Evolutionary conservation across 2,888 invertebrate genomes (phyloP), one percentile per base, ranked within the genome.

Genomic region (Epicampocera succincta): DNA sequence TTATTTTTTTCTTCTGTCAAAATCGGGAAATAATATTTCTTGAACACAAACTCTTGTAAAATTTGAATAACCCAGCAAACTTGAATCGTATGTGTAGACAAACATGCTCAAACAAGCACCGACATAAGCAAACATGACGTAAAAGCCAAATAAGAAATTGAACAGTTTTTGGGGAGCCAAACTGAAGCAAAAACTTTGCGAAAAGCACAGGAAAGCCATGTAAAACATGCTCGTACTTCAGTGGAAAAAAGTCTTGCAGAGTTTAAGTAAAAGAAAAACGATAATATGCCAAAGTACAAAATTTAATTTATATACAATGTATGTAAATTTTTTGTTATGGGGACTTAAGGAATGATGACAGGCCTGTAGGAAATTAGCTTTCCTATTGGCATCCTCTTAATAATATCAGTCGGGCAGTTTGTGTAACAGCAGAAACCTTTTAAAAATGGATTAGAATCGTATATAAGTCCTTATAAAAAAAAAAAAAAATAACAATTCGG

Each of bases 41-140:
- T 56, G 4, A 33, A 15, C 11, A 33, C 9, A 54, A 54, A 33
- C 33, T 33, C 15, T 33, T 54, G 54, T 33, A n/a, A 54, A 54
- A 15, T 54, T 54, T 54, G 15, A 9, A 17, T 38, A 56, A 56
- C 38, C 2, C 38, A 12, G 17, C 11, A 38, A 56, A 56, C 29
- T 56, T 38, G 2, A 38, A 38, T 29, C 29, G n/a, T n/a, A n/a
- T n/a, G n/a, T n/a, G n/a, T n/a, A n/a, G 3, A 29, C 38, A 56
- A 38, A 9, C 56, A 38, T 38, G 33, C 17, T 17, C 17, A 11
- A 15, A 33, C 54, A 56, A 33, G 29, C 5, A 12, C 33, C 33
- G 38, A 56, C 19, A 33, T 56, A 19, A 17, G 33, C 17, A 4
- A 33, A 56, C 17, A 56, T 56, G 17, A 56, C 12, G 19, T 38